These are phyloP conservation scores for Cyclopterus lumpus DNA, from an alignment of 2,797 vertebrate species.

Conservation along the genomic window DNA sequence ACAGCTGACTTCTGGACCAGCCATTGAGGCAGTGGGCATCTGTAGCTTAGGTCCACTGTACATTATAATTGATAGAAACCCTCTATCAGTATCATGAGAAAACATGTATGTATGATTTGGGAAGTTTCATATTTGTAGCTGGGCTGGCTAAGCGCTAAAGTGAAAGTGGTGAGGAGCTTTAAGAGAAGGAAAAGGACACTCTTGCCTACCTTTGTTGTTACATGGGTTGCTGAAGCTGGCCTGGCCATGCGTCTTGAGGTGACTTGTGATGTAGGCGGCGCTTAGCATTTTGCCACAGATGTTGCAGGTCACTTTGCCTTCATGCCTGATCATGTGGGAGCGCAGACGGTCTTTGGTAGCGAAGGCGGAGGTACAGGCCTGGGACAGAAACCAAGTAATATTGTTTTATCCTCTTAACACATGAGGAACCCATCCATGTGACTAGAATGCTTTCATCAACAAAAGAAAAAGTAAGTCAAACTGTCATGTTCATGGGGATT, in stretches of 20 bases:
- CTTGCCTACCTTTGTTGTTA: slow-evolving; percentile 93
- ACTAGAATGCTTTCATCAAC: not conserved
- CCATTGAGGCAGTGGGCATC: not conserved
- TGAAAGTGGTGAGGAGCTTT: not conserved
- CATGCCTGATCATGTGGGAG: slow-evolving; percentile 98
- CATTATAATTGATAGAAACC: not conserved
- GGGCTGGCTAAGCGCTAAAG: too few species aligned
- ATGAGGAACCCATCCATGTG: not conserved
- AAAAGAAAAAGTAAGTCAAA: not conserved
- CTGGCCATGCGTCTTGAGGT: slow-evolving; percentile 97
- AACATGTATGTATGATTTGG: not conserved
- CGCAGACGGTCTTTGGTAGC: slow-evolving; percentile 99
- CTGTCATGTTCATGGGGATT: too few species aligned
- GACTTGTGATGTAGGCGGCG: slow-evolving; percentile 97
- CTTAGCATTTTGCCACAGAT: slow-evolving; percentile 98
- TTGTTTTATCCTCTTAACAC: not conserved
- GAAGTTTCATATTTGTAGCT: not conserved
- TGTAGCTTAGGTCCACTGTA: not conserved
- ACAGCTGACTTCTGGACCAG: not conserved
- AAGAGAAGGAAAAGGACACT: not conserved
- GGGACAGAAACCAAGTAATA: slow-evolving; percentile 3
- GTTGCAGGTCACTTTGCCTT: slow-evolving; percentile 98
- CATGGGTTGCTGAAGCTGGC: slow-evolving; percentile 92
- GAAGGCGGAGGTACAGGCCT: slow-evolving; percentile 97
- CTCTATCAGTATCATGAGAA: not conserved